These are phyloP conservation scores for Ectobius pallidus DNA, from an alignment of 2,888 invertebrate species.

Conservation along the genomic window DNA sequence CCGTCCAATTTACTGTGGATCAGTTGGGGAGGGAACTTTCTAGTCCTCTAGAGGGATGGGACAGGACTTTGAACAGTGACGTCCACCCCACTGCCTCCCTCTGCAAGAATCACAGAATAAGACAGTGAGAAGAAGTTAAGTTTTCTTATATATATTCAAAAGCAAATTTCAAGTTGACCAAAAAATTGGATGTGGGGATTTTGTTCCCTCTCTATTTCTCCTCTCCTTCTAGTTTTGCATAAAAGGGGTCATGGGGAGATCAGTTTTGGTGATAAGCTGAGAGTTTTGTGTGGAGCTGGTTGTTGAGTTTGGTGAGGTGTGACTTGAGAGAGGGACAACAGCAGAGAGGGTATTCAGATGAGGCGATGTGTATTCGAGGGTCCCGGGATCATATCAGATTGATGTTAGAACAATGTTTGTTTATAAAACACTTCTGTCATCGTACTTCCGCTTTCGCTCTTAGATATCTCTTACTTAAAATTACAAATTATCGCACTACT, in stretches of 20 bases:
- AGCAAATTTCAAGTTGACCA: slow-evolving; percentile 28
- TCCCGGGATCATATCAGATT: no score
- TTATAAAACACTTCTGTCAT: no score
- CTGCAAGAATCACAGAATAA: not conserved
- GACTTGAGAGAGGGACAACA: no score
- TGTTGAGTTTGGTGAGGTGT: not conserved
- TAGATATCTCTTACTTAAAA: no score
- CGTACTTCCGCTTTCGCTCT: no score
- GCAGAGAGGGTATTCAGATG: no score
- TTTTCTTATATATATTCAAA: slow-evolving; percentile 15
- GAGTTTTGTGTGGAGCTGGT: no score
- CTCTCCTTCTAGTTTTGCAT: not conserved
- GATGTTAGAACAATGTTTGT: no score
- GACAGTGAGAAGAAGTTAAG: slow-evolving; percentile 1
- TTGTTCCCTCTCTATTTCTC: not conserved
- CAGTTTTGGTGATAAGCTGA: not conserved
- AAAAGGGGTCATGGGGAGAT: not conserved
- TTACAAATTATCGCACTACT: no score
- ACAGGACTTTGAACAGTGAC: not conserved
- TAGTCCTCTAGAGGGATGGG: slow-evolving; percentile 24
- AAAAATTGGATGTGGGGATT: slow-evolving; percentile 26
- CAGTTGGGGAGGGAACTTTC: slow-evolving; percentile 7
- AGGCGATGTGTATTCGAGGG: no score
- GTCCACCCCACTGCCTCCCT: no score
- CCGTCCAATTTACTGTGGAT: slow-evolving; percentile 37